Evolutionary conservation across 2,113 vertebrate species (phyloP).

Genomic region (Emberiza fucata): DNA sequence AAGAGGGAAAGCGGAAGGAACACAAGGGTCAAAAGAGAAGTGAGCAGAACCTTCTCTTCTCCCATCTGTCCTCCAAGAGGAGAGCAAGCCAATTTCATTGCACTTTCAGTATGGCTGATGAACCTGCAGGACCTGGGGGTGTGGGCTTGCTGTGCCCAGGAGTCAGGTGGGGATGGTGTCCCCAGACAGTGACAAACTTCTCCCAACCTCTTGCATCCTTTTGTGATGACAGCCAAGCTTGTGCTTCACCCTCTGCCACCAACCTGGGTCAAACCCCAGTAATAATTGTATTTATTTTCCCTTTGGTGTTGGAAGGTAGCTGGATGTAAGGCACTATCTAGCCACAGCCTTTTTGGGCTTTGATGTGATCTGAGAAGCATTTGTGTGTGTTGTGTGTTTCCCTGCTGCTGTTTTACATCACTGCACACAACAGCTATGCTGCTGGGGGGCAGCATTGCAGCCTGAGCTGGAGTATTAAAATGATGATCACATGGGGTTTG

Average conservation of each 20-base stretch:
- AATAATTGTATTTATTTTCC: neutral
- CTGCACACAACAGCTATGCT: fast-evolving
- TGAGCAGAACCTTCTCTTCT: neutral
- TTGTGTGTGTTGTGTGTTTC: neutral
- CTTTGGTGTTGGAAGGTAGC: neutral
- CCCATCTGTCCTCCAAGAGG: neutral
- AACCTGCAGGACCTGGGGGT: neutral
- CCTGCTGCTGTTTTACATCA: neutral
- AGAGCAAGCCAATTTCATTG: neutral
- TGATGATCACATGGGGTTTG: fast-evolving
- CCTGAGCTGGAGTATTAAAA: neutral
- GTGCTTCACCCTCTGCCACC: neutral
- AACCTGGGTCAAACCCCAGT: neutral
- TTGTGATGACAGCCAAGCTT: neutral
- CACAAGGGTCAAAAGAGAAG: neutral
- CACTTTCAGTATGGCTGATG: neutral
- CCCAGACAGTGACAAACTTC: neutral
- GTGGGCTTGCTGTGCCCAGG: fast-evolving
- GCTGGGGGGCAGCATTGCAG: fast-evolving
- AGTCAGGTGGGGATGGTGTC: fast-evolving
- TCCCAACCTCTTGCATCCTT: neutral
- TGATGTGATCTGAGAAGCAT: neutral
- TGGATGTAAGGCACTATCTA: neutral
- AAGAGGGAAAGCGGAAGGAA: neutral
- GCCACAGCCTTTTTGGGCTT: neutral